Conservation (phyloP, 2,797 vertebrate genomes). For the Hephaestus fuliginosus region DNA sequence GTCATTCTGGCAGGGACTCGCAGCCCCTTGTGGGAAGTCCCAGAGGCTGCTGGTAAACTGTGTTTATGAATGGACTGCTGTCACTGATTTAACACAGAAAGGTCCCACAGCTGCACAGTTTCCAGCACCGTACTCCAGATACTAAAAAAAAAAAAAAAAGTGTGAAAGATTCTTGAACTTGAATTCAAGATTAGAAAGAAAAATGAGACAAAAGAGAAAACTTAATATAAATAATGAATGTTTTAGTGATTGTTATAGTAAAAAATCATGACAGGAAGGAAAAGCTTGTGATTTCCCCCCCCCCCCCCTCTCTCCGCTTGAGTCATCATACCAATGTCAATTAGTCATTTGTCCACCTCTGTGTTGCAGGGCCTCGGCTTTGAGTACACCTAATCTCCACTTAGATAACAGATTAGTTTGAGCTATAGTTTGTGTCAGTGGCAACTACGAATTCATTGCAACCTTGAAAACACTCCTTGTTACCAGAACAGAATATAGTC, state of each 20-base stretch:
- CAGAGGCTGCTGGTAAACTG: constrained; percentile 73
- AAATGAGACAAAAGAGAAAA: neutral
- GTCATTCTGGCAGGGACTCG: constrained; percentile 69
- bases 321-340: constrained; percentile 72
- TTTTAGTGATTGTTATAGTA: neutral
- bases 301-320: constrained; percentile 36
- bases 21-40: constrained; percentile 75
- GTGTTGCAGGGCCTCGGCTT: constrained; percentile 47
- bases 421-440: constrained; percentile 30
- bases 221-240: no score
- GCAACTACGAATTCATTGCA: constrained; percentile 39
- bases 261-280: constrained; percentile 44
- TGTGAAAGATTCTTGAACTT: neutral
- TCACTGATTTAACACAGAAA: constrained; percentile 62
- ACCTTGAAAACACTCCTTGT: constrained; percentile 27
- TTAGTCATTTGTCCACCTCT: constrained; percentile 70
- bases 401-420: constrained; percentile 64
- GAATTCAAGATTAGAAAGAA: neutral
- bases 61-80: constrained; percentile 79
- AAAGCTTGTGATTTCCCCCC: constrained; percentile 17
- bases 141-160: neutral
- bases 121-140: neutral
- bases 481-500: constrained; percentile 14
- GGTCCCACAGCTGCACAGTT: constrained; percentile 34
- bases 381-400: constrained; percentile 63